Conservation (phyloP, 2,113 vertebrate species). For the Perca schrenkii region DNA sequence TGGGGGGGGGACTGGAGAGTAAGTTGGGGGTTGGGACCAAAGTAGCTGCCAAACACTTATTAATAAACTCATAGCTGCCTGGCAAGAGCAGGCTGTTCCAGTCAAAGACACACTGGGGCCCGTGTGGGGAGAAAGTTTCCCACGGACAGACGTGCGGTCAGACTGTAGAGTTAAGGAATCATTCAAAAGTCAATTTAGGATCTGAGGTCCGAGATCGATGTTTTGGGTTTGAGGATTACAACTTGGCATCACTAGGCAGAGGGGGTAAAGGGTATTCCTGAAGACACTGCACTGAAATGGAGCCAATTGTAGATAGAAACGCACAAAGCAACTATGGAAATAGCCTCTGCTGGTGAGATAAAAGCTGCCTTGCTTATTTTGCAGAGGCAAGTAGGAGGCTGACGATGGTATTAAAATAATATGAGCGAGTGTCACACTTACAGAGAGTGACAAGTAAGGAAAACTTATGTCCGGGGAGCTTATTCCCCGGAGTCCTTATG, state of each 20-base stretch:
- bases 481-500: no score
- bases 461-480: no score
- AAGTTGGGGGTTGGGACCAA: constrained; percentile 56
- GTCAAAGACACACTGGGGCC: constrained; percentile 55
- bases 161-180: constrained; percentile 16
- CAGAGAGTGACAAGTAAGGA: background rate
- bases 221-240: constrained; percentile 26
- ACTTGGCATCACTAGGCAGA: constrained; percentile 7
- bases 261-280: constrained; percentile 24
- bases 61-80: constrained; percentile 76
- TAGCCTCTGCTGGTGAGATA: constrained; percentile 10
- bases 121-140: constrained; percentile 55
- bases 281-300: constrained; percentile 20
- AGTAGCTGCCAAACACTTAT: constrained; percentile 74
- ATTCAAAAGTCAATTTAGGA: constrained; percentile 24
- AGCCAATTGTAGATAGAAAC: constrained; percentile 21
- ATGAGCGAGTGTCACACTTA: background rate
- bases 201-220: constrained; percentile 33
- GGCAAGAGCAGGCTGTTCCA: constrained; percentile 73
- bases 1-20: constrained; percentile 22
- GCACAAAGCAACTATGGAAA: constrained; percentile 40
- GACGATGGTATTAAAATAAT: background rate
- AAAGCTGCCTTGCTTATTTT: constrained; percentile 16
- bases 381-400: background rate
- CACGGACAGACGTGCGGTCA: constrained; percentile 35